A percentile compares a stretch with the other conserved stretches of the same genome.
Conservation (phyloP, 2,113 vertebrate species). For the Leucopsar rothschildi region DNA sequence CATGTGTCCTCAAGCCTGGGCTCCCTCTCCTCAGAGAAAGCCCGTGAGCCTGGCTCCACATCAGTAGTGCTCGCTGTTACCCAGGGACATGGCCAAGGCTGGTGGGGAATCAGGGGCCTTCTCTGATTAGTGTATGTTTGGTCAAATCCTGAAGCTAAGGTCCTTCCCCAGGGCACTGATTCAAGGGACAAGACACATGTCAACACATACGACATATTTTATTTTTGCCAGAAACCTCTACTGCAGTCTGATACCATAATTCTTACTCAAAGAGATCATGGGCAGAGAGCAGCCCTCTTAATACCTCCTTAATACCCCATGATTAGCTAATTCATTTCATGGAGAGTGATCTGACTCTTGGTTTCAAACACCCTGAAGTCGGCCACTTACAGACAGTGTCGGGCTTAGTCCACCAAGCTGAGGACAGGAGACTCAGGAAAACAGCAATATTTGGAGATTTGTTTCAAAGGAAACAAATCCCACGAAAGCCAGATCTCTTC, state of each 20-base stretch:
- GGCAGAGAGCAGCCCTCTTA: not conserved
- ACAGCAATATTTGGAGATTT: not conserved
- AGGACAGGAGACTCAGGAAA: not conserved
- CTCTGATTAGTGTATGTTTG: conserved; percentile 37
- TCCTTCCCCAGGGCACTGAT: conserved; percentile 1
- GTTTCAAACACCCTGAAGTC: not conserved
- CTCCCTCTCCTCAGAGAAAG: not conserved
- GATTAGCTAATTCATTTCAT: not conserved
- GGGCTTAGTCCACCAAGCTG: not conserved
- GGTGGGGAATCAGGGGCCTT: conserved; percentile 61
- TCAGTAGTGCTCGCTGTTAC: not conserved
- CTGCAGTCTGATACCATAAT: not conserved
- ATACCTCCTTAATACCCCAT: not conserved
- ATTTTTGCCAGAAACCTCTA: conserved; percentile 18
- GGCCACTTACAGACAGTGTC: not conserved
- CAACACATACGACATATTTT: not conserved
- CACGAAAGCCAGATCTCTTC: not conserved
- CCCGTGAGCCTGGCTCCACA: not conserved
- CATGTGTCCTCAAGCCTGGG: not conserved
- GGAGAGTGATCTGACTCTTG: not conserved
- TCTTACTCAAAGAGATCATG: not conserved
- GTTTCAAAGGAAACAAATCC: not conserved
- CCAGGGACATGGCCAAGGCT: conserved; percentile 53
- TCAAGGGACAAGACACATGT: conserved; percentile 14
- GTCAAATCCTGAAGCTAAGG: conserved; percentile 36